Base-by-base conservation (phyloP, 2,113 vertebrate genomes). In the Gnathonemus longibarbis region DNA sequence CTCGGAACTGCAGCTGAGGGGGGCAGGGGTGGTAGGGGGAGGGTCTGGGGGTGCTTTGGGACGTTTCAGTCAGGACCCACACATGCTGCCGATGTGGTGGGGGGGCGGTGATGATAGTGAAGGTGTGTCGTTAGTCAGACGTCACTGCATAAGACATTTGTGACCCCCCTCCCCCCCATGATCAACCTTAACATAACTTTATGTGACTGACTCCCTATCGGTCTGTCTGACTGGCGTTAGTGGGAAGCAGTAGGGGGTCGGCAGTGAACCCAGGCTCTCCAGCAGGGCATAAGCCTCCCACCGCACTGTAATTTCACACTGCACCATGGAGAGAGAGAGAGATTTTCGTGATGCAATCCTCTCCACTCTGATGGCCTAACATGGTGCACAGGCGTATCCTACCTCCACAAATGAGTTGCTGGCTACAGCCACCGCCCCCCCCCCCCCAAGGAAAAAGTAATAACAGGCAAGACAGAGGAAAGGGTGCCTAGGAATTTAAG, bases 231-330 rank as follows among this genome's bases (percentile, higher is more conserved):
- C 31, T 24, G n/a, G 39, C 2, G 24, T 48, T 39, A 84, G 56
- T 48, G 39, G 24, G 2, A 6, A 45, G 39, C 15, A 35, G 15
- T 27, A n/a, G 52, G 70, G 42, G 3, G 9, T 9, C 3, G 24
- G 45, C 1, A 6, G 45, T 31, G 53, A 49, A 45, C 31, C n/a
- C 24, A 45, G 52, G 42, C 24, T 77, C 66, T 24, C 87, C 66
- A 15, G 84, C 5, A 5, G 19, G 93, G 94, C 93, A 92, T 93
- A 95, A 92, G 93, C 91, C 95, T 94, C 90, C 95, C 91, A 94
- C 96, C 95, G 96, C 80, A 94, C 95, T 95, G 95, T 96, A 96
- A 97, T 97, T 97, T 97, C 96, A 96, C 95, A 95, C 95, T 94
- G 94, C 94, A 95, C 93, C 46, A 45, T 42, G 35, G 94, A 95